phyloP scores from a whole-genome alignment of 2,113 vertebrate genomes.

The Cettia cetti region DNA sequence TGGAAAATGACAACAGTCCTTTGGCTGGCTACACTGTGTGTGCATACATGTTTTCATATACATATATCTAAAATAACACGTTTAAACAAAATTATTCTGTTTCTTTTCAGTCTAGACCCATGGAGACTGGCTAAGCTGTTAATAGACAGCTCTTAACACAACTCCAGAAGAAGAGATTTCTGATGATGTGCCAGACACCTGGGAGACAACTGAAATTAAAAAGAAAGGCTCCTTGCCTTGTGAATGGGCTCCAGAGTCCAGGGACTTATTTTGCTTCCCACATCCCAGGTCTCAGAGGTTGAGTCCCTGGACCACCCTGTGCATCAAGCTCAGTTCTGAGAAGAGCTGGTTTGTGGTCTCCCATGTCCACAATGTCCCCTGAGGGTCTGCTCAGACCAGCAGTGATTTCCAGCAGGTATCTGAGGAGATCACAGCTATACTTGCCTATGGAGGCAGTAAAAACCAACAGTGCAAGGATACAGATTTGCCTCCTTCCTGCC shows the following conservation, averaged over 20 bases:
- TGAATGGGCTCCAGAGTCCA: background rate
- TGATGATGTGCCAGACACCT: background rate
- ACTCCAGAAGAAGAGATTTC: background rate
- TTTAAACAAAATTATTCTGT: background rate
- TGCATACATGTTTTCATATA: background rate
- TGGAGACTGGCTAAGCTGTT: background rate
- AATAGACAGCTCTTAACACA: background rate
- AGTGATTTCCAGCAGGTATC: background rate
- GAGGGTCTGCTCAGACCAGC: background rate
- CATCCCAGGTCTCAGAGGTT: rapidly evolving
- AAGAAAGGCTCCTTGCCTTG: background rate
- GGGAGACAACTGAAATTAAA: background rate
- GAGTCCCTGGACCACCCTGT: background rate
- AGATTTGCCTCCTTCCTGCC: background rate
- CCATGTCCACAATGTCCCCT: background rate
- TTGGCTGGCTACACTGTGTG: background rate
- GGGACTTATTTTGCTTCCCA: background rate
- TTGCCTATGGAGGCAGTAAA: background rate
- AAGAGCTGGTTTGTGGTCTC: background rate
- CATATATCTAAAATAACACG: background rate
- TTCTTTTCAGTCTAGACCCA: background rate
- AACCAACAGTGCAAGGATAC: background rate
- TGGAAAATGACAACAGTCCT: background rate
- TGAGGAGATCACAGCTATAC: background rate
- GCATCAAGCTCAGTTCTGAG: background rate